Evolutionary conservation across 2,888 invertebrate species (phyloP), one percentile per base, ranked within the genome.

Genomic region (Cephalotes varians): DNA sequence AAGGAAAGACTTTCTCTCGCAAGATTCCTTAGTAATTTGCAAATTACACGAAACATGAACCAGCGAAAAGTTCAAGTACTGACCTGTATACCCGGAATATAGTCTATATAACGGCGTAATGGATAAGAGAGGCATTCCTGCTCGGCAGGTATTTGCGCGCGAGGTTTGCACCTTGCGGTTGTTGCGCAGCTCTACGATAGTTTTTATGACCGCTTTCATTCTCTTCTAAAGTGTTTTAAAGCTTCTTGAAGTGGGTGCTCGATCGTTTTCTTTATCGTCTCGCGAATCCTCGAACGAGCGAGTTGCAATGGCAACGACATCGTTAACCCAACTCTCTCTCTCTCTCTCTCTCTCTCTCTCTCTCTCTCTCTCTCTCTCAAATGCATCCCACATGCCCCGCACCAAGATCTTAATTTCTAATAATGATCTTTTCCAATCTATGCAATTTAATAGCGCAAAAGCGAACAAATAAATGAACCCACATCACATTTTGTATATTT

Each of bases 381-480:
- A 87, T 86, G 77, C 84, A 85, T 82, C 86, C 85, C 81, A 83
- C 79, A 77, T 86, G 83, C 84, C 87, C 83, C 83, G 77, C 84
- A 67, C 82, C 87, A 12, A 77, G 80, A 87, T 87, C 86, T 90
- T 89, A 86, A 86, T 85, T 88, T 83, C 84, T 80, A 87, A 86
- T 91, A 91, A 91, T 90, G 88, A 92, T 88, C 89, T 89, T 89
- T 92, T 88, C 89, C 88, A 88, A 92, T 91, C 85, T 87, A 88
- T 88, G 47, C 90, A 87, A 91, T 91, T 92, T 91, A 91, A 92
- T 91, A 81, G 73, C 56, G 44, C 64, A 81, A 79, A 85, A 69
- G 81, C 62, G 37, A 79, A 44, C 54, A 77, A 84, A 81, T 62
- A 58, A 82, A 81, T 83, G 67, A 76, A 47, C 65, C 47, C 54